A percentile compares a stretch with the other conserved stretches of the same genome.
phyloP scores from a whole-genome alignment of 2,888 invertebrate species.

The Biston betularia region DNA sequence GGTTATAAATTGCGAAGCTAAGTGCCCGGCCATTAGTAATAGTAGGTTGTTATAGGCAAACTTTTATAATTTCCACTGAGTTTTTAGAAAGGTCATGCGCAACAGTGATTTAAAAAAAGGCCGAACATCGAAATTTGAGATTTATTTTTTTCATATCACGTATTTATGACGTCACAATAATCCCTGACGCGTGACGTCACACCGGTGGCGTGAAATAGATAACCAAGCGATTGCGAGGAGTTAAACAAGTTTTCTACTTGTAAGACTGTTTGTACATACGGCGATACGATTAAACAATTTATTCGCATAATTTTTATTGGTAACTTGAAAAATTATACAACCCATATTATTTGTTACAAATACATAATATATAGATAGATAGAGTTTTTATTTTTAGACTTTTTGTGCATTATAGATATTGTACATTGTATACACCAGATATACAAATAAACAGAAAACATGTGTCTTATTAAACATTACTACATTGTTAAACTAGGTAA shows the following conservation, averaged over 20 bases:
- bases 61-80: constrained; percentile 10
- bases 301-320: too few species aligned
- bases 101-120: neutral
- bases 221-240: constrained; percentile 64
- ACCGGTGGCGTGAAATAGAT: constrained; percentile 49
- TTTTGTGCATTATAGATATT: too few species aligned
- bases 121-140: too few species aligned
- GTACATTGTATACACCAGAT: too few species aligned
- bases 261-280: constrained; percentile 47
- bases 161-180: constrained; percentile 9
- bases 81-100: neutral
- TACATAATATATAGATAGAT: too few species aligned
- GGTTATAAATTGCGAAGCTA: constrained; percentile 22
- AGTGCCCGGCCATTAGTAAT: constrained; percentile 16
- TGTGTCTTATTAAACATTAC: too few species aligned
- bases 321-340: neutral
- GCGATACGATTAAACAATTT: too few species aligned
- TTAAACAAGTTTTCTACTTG: constrained; percentile 68
- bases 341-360: too few species aligned
- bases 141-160: too few species aligned
- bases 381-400: too few species aligned
- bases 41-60: neutral
- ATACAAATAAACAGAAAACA: too few species aligned
- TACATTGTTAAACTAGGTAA: too few species aligned
- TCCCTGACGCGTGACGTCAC: constrained; percentile 4